A percentile compares a stretch with the other conserved stretches of the same genome.
Evolutionary conservation across 2,797 vertebrate species (phyloP).

Genomic region (Enoplosus armatus): DNA sequence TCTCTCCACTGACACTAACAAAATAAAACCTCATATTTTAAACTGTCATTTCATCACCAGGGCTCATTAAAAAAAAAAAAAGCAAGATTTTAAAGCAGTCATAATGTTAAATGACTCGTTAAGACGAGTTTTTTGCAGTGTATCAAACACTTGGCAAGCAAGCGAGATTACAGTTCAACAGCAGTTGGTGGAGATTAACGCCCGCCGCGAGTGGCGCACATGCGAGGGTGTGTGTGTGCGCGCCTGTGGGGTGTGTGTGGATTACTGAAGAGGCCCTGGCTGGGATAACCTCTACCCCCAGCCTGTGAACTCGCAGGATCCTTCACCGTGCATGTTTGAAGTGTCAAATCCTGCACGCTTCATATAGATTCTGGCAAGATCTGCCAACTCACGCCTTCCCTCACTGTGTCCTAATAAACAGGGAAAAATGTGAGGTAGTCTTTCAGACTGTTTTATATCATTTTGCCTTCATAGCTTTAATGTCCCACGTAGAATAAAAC

Average conservation of each 20-base stretch:
- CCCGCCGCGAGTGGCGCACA: slow-evolving; percentile 45
- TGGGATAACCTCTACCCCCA: slow-evolving; percentile 75
- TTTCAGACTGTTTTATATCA: not conserved
- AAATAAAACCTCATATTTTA: not conserved
- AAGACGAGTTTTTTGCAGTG: slow-evolving; percentile 54
- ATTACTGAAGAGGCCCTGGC: slow-evolving; percentile 69
- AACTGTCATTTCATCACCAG: not conserved
- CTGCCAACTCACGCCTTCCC: slow-evolving; percentile 36
- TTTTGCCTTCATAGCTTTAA: not conserved
- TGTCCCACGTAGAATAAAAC: not conserved
- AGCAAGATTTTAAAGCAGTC: not conserved
- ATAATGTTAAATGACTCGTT: slow-evolving; percentile 8
- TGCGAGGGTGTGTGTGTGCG: slow-evolving; percentile 31
- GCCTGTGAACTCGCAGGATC: slow-evolving; percentile 64
- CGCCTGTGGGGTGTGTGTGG: slow-evolving; percentile 55
- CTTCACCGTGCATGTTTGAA: slow-evolving; percentile 62
- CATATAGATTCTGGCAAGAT: slow-evolving; percentile 44
- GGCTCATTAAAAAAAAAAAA: slow-evolving; percentile 12
- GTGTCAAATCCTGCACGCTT: slow-evolving; percentile 58
- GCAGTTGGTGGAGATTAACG: slow-evolving; percentile 79
- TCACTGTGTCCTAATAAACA: slow-evolving; percentile 14
- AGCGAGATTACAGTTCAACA: slow-evolving; percentile 70
- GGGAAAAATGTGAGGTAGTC: not conserved
- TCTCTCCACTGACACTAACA: not conserved
- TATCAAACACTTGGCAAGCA: slow-evolving; percentile 67